Conservation (phyloP, 2,113 vertebrate genomes). For the Sander vitreus region DNA sequence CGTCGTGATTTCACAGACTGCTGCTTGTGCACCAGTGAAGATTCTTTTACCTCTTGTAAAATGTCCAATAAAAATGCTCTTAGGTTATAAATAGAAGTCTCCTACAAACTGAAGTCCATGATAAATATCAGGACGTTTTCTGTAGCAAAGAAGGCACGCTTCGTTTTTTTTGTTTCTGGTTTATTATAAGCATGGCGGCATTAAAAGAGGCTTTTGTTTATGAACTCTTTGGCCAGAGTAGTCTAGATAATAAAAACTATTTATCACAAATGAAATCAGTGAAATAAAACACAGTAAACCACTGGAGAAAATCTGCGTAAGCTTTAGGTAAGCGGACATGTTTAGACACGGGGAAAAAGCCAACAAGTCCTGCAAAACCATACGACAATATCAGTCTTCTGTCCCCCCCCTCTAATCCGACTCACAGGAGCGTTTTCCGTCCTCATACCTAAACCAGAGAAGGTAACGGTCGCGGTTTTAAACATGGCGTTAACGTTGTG, state of each 20-base stretch:
- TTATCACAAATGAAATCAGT: background rate
- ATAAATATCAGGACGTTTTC: slow-evolving; percentile 14
- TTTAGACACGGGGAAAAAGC: too few species aligned
- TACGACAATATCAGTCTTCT: too few species aligned
- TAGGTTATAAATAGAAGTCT: background rate
- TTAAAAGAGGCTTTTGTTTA: background rate
- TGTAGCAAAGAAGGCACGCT: too few species aligned
- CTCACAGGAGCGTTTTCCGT: too few species aligned
- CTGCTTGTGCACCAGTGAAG: background rate
- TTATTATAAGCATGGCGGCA: slow-evolving; percentile 1
- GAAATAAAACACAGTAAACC: background rate
- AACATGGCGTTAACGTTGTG: too few species aligned
- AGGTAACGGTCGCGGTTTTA: too few species aligned
- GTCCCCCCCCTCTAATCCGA: too few species aligned
- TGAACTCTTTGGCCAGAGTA: background rate
- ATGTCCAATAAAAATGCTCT: background rate
- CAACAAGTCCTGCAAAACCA: too few species aligned
- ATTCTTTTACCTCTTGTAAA: background rate
- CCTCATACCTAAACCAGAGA: too few species aligned
- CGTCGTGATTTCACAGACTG: background rate
- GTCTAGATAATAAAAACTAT: background rate
- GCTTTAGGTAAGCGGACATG: too few species aligned
- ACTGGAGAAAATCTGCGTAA: background rate
- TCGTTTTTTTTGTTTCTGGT: background rate
- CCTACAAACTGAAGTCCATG: background rate